These are phyloP conservation scores for Neoaliturus tenellus DNA, from an alignment of 2,888 invertebrate genomes.

Conservation along the genomic window DNA sequence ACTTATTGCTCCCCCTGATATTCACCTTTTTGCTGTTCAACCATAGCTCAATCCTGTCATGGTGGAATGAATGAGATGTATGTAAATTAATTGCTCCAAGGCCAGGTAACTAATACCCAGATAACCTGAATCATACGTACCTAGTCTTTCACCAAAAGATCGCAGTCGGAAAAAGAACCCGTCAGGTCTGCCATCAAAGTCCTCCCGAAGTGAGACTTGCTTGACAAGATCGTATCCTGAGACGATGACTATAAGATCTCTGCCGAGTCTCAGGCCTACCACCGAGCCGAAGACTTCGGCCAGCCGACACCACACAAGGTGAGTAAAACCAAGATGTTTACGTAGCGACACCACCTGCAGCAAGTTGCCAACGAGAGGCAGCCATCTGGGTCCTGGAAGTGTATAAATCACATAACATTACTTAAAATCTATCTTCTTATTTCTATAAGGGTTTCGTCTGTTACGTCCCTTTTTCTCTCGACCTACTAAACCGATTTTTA, in stretches of 20 bases:
- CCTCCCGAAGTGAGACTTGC: constrained; percentile 78
- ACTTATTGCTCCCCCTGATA: no score
- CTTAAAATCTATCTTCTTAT: no score
- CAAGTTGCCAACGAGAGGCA: constrained; percentile 76
- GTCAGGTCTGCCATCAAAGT: constrained; percentile 83
- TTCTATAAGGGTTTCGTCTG: no score
- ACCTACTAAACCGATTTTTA: no score
- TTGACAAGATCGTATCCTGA: constrained; percentile 78
- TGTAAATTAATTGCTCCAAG: no score
- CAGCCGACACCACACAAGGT: constrained; percentile 78
- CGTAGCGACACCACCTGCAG: constrained; percentile 71
- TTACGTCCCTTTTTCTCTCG: no score
- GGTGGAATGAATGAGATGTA: no score
- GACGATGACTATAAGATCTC: constrained; percentile 78
- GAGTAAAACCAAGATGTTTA: constrained; percentile 73
- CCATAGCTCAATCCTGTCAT: no score
- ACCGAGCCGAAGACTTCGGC: constrained; percentile 78
- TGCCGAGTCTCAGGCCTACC: constrained; percentile 80
- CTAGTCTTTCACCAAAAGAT: constrained; percentile 80
- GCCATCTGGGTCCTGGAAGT: constrained; percentile 75
- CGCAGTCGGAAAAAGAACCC: constrained; percentile 82
- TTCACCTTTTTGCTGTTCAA: no score
- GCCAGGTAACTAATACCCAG: no score
- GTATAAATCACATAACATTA: no score
- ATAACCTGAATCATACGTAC: constrained; percentile 72